Conservation (phyloP, 2,888 invertebrate genomes). For the Nysson spinosus region DNA sequence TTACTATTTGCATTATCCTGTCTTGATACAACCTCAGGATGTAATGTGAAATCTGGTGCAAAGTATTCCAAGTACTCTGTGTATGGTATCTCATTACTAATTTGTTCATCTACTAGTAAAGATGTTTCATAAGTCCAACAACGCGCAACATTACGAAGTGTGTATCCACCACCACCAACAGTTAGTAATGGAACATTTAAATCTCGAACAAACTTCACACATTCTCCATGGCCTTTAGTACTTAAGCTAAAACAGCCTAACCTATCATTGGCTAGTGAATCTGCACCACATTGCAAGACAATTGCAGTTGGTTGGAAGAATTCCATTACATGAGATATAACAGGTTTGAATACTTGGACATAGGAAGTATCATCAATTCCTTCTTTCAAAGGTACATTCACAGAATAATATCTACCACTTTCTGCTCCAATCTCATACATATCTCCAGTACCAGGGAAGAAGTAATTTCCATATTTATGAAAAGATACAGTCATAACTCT, state of each 20-base stretch:
- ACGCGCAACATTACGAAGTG: constrained; percentile 96
- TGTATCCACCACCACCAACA: constrained; percentile 92
- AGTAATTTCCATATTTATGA: constrained; percentile 98
- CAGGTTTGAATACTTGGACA: constrained; percentile 94
- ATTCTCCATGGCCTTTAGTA: constrained; percentile 97
- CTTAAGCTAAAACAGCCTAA: constrained; percentile 98
- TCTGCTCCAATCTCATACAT: constrained; percentile 99
- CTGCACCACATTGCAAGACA: constrained; percentile 98
- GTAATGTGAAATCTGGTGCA: constrained; percentile 96
- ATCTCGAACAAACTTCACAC: constrained; percentile 96
- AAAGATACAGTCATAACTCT: constrained; percentile 99
- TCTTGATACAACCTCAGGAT: constrained; percentile 92
- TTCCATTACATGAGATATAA: constrained; percentile 95
- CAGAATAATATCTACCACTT: constrained; percentile 96
- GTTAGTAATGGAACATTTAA: constrained; percentile 94
- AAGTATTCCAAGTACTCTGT: constrained; percentile 98
- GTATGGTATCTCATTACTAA: constrained; percentile 96
- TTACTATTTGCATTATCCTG: constrained; percentile 97
- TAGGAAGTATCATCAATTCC: constrained; percentile 97
- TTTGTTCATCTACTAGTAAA: constrained; percentile 92
- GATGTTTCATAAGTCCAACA: constrained; percentile 99
- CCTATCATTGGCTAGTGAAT: constrained; percentile 96
- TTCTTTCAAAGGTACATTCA: constrained; percentile 98
- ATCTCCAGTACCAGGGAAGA: constrained; percentile 99
- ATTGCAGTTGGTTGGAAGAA: constrained; percentile 98